Conservation (phyloP, 2,797 vertebrate species). For the Melanotaenia maccullochi region DNA sequence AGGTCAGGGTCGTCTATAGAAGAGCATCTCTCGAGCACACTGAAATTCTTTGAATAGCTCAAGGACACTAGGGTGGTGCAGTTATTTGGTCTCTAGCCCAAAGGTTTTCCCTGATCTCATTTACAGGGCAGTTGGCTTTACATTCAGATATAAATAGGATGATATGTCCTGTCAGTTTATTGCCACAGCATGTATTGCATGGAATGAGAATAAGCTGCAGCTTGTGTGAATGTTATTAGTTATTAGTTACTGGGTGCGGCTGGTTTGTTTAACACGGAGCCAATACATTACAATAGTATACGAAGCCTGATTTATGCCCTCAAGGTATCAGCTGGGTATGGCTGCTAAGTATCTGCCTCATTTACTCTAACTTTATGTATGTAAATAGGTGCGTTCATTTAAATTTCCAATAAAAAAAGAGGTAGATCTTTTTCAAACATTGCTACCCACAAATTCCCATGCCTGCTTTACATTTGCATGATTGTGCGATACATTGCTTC, state of each 20-base stretch:
- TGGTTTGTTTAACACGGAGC: background rate
- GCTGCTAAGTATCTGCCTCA: background rate
- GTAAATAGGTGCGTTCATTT: no score
- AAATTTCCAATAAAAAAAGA: no score
- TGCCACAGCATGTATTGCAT: background rate
- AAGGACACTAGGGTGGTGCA: constrained; percentile 32
- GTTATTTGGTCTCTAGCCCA: constrained; percentile 25
- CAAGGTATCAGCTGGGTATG: background rate
- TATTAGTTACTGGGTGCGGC: background rate
- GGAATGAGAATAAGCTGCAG: constrained; percentile 14
- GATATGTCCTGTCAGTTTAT: constrained; percentile 9
- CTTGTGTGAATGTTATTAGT: background rate
- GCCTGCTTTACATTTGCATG: no score
- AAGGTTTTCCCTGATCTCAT: constrained; percentile 24
- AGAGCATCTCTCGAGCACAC: constrained; percentile 23
- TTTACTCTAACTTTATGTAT: background rate
- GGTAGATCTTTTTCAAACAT: no score
- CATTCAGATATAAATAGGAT: constrained; percentile 12
- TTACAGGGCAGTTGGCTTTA: background rate
- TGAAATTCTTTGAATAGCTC: constrained; percentile 41
- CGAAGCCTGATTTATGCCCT: background rate
- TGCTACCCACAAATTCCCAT: no score
- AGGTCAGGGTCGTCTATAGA: constrained; percentile 35
- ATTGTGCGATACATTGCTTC: no score
- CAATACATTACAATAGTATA: background rate